These are phyloP conservation scores for Drosophila kanekoi DNA, from an alignment of 2,888 invertebrate genomes.

Conservation along the genomic window DNA sequence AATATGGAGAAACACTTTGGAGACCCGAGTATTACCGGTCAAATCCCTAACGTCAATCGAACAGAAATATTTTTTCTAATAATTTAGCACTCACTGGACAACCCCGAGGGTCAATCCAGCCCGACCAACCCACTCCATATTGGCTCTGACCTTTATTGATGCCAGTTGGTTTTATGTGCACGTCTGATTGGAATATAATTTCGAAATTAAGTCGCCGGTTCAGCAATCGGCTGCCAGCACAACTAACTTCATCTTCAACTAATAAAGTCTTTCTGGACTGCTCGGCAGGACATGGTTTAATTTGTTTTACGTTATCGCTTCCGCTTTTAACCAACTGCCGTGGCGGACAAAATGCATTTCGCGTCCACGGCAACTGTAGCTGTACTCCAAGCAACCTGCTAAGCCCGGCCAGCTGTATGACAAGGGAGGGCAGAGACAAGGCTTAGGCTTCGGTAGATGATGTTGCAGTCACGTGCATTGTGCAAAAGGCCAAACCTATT, in stretches of 20 bases:
- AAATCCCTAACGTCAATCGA: constrained; percentile 39
- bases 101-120: background rate
- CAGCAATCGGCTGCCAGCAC: constrained; percentile 27
- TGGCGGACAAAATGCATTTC: constrained; percentile 62
- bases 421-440: background rate
- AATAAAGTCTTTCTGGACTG: constrained; percentile 65
- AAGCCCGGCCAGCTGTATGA: background rate
- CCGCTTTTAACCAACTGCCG: constrained; percentile 63
- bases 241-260: constrained; percentile 23
- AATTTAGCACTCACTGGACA: constrained; percentile 26
- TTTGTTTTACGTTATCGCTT: constrained; percentile 81
- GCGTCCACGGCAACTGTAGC: constrained; percentile 45
- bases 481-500: constrained; percentile 72
- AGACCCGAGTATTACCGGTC: constrained; percentile 20
- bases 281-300: constrained; percentile 70
- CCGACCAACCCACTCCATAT: background rate
- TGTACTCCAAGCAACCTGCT: constrained; percentile 33
- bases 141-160: constrained; percentile 47
- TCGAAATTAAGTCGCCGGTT: constrained; percentile 66
- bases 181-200: constrained; percentile 85
- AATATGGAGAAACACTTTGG: constrained; percentile 44
- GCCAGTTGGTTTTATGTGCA: constrained; percentile 84
- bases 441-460: background rate
- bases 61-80: constrained; percentile 32
- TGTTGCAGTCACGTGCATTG: constrained; percentile 69